Conservation (phyloP, 1,140 invertebrate species). For the Macrobrachium rosenbergii region DNA sequence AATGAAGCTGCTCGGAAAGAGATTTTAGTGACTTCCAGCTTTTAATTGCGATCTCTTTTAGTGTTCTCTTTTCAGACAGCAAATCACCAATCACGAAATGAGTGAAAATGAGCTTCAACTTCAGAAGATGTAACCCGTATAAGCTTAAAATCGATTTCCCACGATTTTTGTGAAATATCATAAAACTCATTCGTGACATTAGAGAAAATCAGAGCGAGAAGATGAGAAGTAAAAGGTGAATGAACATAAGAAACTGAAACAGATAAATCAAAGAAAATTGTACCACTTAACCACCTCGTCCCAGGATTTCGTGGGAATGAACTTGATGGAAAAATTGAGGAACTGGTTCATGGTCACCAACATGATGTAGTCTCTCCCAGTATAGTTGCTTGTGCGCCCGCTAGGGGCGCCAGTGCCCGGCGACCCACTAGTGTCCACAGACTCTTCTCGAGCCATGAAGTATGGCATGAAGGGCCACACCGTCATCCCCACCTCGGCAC, state of each 20-base stretch:
- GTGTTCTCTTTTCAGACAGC: too few relatives aligned
- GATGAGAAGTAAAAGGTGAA: neutral
- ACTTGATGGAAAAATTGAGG: slow-evolving; percentile 48
- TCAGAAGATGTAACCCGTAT: too few relatives aligned
- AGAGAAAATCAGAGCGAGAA: neutral
- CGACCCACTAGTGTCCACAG: neutral
- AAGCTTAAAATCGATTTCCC: too few relatives aligned
- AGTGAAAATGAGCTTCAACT: too few relatives aligned
- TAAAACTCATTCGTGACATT: too few relatives aligned
- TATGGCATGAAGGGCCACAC: slow-evolving; percentile 51
- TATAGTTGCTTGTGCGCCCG: neutral
- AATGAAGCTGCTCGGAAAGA: too few relatives aligned
- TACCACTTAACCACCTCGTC: slow-evolving; percentile 12
- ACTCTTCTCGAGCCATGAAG: slow-evolving; percentile 30
- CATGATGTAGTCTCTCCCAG: slow-evolving; percentile 46
- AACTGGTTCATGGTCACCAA: slow-evolving; percentile 22
- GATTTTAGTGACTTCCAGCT: too few relatives aligned
- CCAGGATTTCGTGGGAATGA: slow-evolving; percentile 40
- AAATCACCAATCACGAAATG: too few relatives aligned
- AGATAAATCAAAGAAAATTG: too few relatives aligned
- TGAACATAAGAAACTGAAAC: neutral
- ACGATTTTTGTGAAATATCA: too few relatives aligned
- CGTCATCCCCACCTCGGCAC: slow-evolving; percentile 30
- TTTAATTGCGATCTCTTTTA: too few relatives aligned
- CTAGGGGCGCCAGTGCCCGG: neutral